Conservation (phyloP, 2,888 invertebrate species). For the Schizaphis graminum region DNA sequence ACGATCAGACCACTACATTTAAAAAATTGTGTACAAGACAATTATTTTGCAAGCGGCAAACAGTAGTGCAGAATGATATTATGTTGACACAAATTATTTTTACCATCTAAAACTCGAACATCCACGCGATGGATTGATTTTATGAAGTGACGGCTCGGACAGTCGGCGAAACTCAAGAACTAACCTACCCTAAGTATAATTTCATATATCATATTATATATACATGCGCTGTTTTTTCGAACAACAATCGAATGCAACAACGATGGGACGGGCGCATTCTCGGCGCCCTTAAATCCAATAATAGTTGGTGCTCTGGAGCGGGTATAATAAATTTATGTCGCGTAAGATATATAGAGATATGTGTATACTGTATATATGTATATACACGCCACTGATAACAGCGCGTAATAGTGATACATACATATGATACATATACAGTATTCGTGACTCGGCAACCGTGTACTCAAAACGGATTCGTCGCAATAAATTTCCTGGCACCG, state of each 20-base stretch:
- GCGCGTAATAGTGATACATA: background rate
- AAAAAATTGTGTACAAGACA: no score
- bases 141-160: background rate
- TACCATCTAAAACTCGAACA: background rate
- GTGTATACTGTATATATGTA: background rate
- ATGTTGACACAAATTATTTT: background rate
- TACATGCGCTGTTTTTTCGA: background rate
- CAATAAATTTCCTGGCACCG: conserved; percentile 57
- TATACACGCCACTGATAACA: background rate
- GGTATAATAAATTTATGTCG: background rate
- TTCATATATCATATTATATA: background rate
- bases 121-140: background rate
- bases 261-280: background rate
- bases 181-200: background rate
- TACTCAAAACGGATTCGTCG: conserved; percentile 32
- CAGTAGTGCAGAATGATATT: background rate
- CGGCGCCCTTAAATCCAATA: conserved; percentile 4
- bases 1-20: no score
- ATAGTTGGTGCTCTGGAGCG: background rate
- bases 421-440: background rate
- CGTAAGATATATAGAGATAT: background rate
- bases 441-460: background rate
- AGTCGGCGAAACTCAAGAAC: background rate
- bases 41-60: no score
- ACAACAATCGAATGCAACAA: background rate